Evolutionary conservation across 2,888 invertebrate species (phyloP).

Genomic region (Mythimna lalbum): DNA sequence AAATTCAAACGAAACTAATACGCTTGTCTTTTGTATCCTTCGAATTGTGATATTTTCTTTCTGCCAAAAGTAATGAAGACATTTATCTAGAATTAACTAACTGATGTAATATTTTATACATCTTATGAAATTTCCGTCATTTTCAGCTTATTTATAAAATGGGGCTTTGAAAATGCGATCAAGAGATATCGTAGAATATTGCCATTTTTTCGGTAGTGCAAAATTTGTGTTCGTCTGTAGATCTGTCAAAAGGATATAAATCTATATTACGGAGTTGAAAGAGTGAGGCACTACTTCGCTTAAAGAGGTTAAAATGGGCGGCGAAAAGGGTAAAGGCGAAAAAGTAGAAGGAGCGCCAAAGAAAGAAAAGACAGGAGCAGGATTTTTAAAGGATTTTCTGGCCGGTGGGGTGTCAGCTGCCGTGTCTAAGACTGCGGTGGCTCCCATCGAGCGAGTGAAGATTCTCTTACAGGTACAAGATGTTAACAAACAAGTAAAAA

Average conservation of each 20-base stretch:
- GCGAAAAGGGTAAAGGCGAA: background rate
- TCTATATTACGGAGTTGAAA: background rate
- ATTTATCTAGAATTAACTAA: constrained; percentile 2
- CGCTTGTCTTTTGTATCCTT: constrained; percentile 40
- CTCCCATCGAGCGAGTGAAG: constrained; percentile 98
- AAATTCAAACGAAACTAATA: constrained; percentile 35
- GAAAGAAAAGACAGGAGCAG: background rate
- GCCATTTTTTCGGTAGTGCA: background rate
- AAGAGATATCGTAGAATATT: background rate
- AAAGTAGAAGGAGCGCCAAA: background rate
- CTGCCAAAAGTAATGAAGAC: constrained; percentile 31
- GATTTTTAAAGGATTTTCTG: constrained; percentile 94
- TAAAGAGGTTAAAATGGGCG: constrained; percentile 29
- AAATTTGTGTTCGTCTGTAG: constrained; percentile 1
- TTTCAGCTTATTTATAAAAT: background rate
- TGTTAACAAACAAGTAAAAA: constrained; percentile 96
- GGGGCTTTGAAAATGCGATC: constrained; percentile 9
- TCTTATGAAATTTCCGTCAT: constrained; percentile 10
- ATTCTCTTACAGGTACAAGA: constrained; percentile 98
- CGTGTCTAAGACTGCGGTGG: constrained; percentile 98
- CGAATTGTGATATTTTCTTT: background rate
- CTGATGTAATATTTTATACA: background rate
- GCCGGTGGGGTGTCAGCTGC: constrained; percentile 98
- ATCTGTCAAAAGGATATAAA: background rate
- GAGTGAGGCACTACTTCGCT: background rate